Conservation (phyloP, 2,888 invertebrate species). For the Heliconius cydno region DNA sequence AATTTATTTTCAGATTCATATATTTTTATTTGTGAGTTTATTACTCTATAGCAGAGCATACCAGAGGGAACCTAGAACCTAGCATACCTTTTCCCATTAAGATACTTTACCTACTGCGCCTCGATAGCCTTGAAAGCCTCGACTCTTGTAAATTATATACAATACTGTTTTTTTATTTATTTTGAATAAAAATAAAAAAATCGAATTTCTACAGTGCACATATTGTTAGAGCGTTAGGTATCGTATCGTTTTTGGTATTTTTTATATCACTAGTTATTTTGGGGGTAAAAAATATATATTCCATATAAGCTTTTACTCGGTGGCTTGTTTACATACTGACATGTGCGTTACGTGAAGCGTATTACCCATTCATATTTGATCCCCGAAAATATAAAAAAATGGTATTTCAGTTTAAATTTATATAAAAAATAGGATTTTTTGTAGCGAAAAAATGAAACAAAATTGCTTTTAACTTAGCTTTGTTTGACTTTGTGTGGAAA, state of each 20-base stretch:
- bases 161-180: neutral
- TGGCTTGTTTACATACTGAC: constrained; percentile 34
- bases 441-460: constrained; percentile 9
- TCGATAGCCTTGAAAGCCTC: too few relatives aligned
- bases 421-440: constrained; percentile 11
- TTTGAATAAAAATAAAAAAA: neutral
- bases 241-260: constrained; percentile 1
- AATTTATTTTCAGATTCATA: too few relatives aligned
- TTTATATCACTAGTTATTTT: constrained; percentile 26
- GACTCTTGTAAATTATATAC: neutral
- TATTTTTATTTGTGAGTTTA: too few relatives aligned
- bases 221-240: neutral
- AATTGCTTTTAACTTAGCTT: constrained; percentile 13
- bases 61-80: too few relatives aligned
- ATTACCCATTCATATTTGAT: constrained; percentile 32
- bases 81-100: too few relatives aligned
- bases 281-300: constrained; percentile 29
- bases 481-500: constrained; percentile 13
- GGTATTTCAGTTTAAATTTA: constrained; percentile 16
- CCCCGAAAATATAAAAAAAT: constrained; percentile 32
- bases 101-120: too few relatives aligned
- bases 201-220: neutral
- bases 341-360: constrained; percentile 32
- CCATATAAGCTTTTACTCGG: constrained; percentile 23
- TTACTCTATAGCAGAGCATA: too few relatives aligned